Conservation (phyloP, 2,888 invertebrate genomes). For the Megaustenia siamemsis region DNA sequence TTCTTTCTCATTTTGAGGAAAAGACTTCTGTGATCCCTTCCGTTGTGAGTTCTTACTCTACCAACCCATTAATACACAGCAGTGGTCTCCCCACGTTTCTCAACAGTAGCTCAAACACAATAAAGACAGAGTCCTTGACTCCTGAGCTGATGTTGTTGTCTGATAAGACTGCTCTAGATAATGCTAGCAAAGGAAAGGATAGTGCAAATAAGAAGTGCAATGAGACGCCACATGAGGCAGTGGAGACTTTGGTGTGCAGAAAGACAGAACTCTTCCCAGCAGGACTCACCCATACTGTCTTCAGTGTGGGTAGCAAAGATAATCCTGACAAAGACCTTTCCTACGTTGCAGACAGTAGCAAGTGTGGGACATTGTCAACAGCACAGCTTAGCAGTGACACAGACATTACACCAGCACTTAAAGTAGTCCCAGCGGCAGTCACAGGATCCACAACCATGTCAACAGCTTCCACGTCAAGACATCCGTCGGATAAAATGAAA, state of each 20-base stretch:
- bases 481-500: conserved; percentile 36
- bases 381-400: background rate
- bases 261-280: conserved; percentile 9
- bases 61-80: background rate
- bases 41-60: background rate
- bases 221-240: background rate
- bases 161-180: background rate
- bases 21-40: background rate
- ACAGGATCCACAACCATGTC: conserved; percentile 17
- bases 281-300: conserved; percentile 11
- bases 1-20: conserved; percentile 11
- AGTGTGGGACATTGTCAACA: conserved; percentile 9
- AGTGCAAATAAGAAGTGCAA: background rate
- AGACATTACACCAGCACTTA: background rate
- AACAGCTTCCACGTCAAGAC: background rate
- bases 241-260: conserved; percentile 4
- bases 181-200: background rate
- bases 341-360: background rate
- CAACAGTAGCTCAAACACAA: background rate
- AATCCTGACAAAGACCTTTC: conserved; percentile 28
- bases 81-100: background rate
- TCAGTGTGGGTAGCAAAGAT: conserved; percentile 44
- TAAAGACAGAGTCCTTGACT: background rate
- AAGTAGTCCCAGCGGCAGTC: background rate
- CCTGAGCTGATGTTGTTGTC: background rate